Evolutionary conservation across 2,113 vertebrate genomes (phyloP), one percentile per base, ranked within the genome.

Genomic region (Crypturellus undulatus): DNA sequence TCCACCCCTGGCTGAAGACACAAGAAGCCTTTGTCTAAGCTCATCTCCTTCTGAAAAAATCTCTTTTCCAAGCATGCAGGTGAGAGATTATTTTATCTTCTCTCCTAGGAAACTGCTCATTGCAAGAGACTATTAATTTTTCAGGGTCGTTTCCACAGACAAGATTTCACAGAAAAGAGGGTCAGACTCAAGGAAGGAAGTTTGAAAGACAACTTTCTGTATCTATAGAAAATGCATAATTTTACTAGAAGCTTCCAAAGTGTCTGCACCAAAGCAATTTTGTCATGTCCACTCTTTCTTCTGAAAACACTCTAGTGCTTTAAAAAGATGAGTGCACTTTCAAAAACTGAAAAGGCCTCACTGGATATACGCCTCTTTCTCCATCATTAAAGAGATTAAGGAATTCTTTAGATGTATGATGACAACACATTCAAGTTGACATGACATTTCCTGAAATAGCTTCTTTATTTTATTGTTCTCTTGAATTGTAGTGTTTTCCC

Each of bases 251-350:
- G 54, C 24, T 42, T 16, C 8, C 42, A 49, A 42, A 20, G 49
- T 21, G 65, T 58, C 25, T 49, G 20, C 26, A 58, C 20, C 17
- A 38, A 80, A 17, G 20, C 22, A 47, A 14, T 83, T 73, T 10
- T 62, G 69, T 58, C n/a, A 63, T 0, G 0, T 62, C 16, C 9
- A 47, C 13, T 30, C 30, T 36, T 84, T 42, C 75, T 81, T 40
- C 34, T 32, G 38, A 88, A 80, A 58, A 11, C 21, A 72, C 7
- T 20, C 34, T 25, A 10, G 12, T 20, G 19, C 54, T 79, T 25
- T 79, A 47, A 75, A 76, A 80, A 81, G 20, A 59, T 62, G 7
- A 47, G 13, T 13, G 16, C 43, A 64, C 28, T 92, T 92, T 32
- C 24, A 51, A 9, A n/a, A n/a, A 69, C 0, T 72, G 34, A 40